Evolutionary conservation across 2,888 invertebrate genomes (phyloP), one percentile per base, ranked within the genome.

Genomic region (Caenorhabditis becei): DNA sequence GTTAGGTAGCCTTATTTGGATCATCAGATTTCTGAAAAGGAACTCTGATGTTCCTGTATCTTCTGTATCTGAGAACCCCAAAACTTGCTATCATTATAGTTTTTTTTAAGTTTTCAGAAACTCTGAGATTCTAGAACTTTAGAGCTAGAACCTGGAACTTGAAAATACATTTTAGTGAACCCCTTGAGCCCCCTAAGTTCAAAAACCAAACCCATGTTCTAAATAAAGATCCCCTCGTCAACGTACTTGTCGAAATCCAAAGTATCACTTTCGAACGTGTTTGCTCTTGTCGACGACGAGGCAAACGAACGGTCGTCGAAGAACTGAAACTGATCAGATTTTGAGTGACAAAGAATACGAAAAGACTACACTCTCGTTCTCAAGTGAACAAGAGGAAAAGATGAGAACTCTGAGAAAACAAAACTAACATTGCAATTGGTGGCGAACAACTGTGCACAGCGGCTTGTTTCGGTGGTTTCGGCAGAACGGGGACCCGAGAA

Each of bases 201-300:
- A 54, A 54, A 54, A 54, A 5, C 54, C n/a, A 41, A 41, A 41
- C 5, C 41, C 41, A 16, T 65, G 35, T 35, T 53, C 28, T 24
- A 35, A 37, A 16, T 26, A 20, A 4, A 18, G 41, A 37, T 63
- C 53, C 35, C 7, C 37, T 62, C 1, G 23, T n/a, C 14, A 28
- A 44, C 81, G 14, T 35, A 85, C 85, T 84, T 86, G 71, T 86
- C 86, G 65, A 86, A 84, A 28, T 86, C 86, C 53, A 77, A 23
- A 10, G 77, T 82, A 49, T 77, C 81, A 62, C 78, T 77, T 53
- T 85, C 85, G 37, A 80, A 84, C 20, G 82, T 80, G 63, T 77
- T 79, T 24, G 83, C 61, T 61, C 78, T 35, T 28, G 82, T 80
- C 5, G 79, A 80, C 4, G 69, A 62, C 1, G 77, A 82, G 1